A percentile compares a stretch with the other conserved stretches of the same genome.
Evolutionary conservation across 1,140 invertebrate genomes (phyloP).

Genomic region (Anagrus nilaparvatae): DNA sequence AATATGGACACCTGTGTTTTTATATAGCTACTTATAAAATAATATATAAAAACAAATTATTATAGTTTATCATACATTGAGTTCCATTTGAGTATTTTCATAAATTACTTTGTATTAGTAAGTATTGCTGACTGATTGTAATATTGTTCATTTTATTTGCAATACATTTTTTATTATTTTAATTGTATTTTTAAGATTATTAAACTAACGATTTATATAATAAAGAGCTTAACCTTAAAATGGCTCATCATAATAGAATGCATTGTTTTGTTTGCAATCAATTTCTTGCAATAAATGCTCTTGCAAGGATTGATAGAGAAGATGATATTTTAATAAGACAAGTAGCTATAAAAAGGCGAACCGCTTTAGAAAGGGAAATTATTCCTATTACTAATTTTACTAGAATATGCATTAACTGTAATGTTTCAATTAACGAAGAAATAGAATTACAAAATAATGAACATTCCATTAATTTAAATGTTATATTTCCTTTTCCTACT

Average conservation of each 20-base stretch:
- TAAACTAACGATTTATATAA: too few species aligned
- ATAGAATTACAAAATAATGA: conserved; percentile 4
- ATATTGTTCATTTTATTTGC: too few species aligned
- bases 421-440: neutral
- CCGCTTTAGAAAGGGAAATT: neutral
- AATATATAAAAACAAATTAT: too few species aligned
- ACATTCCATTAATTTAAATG: conserved; percentile 2
- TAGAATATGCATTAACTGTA: conserved; percentile 3
- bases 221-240: too few species aligned
- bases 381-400: conserved; percentile 1
- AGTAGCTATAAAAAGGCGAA: conserved; percentile 1
- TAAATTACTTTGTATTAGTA: too few species aligned
- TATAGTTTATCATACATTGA: too few species aligned
- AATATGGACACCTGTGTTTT: too few species aligned
- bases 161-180: too few species aligned
- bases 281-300: neutral
- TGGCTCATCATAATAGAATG: neutral
- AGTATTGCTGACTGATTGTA: too few species aligned
- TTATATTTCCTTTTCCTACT: conserved; percentile 2
- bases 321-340: neutral
- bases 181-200: too few species aligned
- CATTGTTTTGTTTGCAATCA: conserved; percentile 1
- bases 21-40: too few species aligned
- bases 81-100: too few species aligned
- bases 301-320: conserved; percentile 2